Percentiles rank a stretch among this genome's conserved stretches.
phyloP scores from a whole-genome alignment of 2,797 vertebrate species.

The Vespertilio murinus region DNA sequence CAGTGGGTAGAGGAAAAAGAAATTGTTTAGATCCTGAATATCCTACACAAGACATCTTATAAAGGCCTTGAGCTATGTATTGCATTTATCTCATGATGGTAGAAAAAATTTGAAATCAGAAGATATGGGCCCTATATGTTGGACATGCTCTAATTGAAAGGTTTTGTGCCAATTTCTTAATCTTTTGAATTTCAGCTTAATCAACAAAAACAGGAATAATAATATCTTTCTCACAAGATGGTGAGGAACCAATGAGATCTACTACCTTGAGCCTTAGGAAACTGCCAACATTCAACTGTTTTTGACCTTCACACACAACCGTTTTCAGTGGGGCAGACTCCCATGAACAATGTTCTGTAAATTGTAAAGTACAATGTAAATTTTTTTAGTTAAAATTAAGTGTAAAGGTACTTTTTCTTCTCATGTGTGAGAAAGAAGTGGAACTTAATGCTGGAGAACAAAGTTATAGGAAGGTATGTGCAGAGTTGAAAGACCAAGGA shows the following conservation, averaged over 20 bases:
- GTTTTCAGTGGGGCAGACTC: not conserved
- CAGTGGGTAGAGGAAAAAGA: not conserved
- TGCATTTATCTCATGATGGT: not conserved
- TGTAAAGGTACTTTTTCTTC: not conserved
- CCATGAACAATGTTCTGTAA: not conserved
- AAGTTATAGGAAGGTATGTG: not conserved
- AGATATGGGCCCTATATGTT: not conserved
- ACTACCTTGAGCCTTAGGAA: not conserved
- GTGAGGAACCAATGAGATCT: not conserved
- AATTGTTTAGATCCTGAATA: not conserved
- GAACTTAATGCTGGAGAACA: not conserved
- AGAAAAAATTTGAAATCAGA: not conserved
- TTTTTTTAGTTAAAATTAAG: conserved; percentile 14
- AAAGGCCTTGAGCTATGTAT: not conserved
- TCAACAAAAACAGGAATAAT: not conserved
- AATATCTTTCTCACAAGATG: not conserved
- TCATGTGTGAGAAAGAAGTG: not conserved
- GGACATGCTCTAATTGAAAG: not conserved
- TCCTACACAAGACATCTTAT: not conserved
- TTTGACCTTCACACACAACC: not conserved
- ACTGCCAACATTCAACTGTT: not conserved
- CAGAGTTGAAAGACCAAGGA: not conserved
- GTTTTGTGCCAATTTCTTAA: not conserved
- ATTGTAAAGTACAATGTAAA: not conserved
- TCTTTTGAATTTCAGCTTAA: not conserved